These are phyloP conservation scores for Oligia latruncula DNA, from an alignment of 2,888 invertebrate genomes.

Conservation along the genomic window DNA sequence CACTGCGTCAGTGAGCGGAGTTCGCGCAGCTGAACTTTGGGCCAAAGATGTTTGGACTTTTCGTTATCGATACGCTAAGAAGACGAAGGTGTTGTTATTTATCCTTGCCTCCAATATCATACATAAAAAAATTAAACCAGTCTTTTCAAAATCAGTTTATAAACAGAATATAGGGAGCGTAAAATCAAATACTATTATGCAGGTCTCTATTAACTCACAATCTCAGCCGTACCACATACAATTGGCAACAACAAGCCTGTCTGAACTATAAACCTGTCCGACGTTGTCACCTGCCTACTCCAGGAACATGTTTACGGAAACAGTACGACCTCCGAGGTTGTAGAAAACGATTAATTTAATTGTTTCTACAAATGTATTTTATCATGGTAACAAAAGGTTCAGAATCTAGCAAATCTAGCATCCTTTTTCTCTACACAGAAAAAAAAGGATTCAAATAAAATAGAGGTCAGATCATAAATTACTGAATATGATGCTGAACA, in stretches of 20 bases:
- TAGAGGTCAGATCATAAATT: neutral
- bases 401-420: neutral
- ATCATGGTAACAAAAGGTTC: neutral
- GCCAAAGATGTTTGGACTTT: no score
- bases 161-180: neutral
- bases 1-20: no score
- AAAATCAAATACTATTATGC: neutral
- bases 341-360: slow-evolving; percentile 21
- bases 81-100: neutral
- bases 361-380: slow-evolving; percentile 23
- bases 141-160: neutral
- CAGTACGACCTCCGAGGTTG: slow-evolving; percentile 24
- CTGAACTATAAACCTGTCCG: slow-evolving; percentile 56
- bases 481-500: neutral
- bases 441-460: neutral
- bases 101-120: neutral
- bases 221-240: slow-evolving; percentile 4
- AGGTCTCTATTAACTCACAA: neutral
- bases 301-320: slow-evolving; percentile 56
- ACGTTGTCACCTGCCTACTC: slow-evolving; percentile 48
- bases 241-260: slow-evolving; percentile 51
- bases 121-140: neutral
- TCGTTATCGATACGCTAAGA: neutral
- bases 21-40: no score
- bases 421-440: neutral